Base-by-base conservation (phyloP, 2,113 vertebrate genomes). In the Dendrocopos noguchii region DNA sequence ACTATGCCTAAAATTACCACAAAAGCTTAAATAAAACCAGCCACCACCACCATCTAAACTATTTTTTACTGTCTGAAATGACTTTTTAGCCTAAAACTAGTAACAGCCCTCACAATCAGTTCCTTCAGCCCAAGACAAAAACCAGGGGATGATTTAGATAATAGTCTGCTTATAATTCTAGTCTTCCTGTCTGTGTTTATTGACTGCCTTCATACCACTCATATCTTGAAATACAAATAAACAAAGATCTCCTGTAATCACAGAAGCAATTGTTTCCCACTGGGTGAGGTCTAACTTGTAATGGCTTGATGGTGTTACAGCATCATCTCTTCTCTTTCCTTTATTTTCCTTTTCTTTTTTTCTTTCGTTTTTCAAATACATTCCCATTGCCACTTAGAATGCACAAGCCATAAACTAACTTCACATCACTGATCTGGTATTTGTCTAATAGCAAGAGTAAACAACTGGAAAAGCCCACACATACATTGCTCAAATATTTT, bases 401-500 rank as follows among this genome's bases (percentile, higher is more conserved):
- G 76, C 71, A 81, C 71, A 73, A 60, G 67, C 79, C 85, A 53
- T 34, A 91, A 95, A 64, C 66, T 89, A 80, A 82, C 68, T 57
- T 75, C 87, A 79, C 31, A 90, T 20, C 56, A 67, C 13, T 33
- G 33, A 92, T 70, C 34, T 73, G 64, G 56, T 31, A 74, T 87
- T 91, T 84, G 65, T 73, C 71, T 85, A 80, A 71, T 68, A 89
- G 56, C 64, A 31, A 60, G 52, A 93, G 36, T 64, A 76, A 92
- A 64, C 52, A 87, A 33, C 64, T 93, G 84, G 33, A 80, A 84
- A 91, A 92, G 84, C 94, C 95, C 88, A 94, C 92, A 73, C 80
- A 89, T 17, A 63, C 88, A 92, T 94, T 96, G 90, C 78, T 92
- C 74, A 93, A 92, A 92, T 94, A 94, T 73, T 94, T 93, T 46